A percentile compares a stretch with the other conserved stretches of the same genome.
Conservation (phyloP, 2,888 invertebrate species). For the Yponomeuta sedellus region DNA sequence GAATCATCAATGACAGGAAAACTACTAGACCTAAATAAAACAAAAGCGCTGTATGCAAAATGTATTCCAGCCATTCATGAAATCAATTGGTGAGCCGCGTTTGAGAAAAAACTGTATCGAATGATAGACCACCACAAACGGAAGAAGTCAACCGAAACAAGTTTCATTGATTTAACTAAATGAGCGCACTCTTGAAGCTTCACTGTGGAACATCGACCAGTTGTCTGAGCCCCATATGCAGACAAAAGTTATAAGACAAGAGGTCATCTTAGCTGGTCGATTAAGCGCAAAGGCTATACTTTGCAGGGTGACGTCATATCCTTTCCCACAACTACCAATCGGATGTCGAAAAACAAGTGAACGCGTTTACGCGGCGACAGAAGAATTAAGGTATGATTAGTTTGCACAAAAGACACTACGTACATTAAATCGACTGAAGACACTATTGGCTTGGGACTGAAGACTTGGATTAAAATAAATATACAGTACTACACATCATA, state of each 20-base stretch:
- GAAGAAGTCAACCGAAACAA: neutral
- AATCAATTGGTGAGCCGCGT: neutral
- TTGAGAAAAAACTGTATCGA: neutral
- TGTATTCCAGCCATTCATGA: neutral
- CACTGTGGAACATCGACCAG: neutral
- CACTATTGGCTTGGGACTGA: neutral
- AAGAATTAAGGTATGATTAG: neutral
- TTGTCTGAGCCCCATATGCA: neutral
- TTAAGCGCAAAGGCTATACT: conserved; percentile 4
- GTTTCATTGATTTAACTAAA: neutral
- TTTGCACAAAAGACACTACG: neutral
- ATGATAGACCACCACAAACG: neutral
- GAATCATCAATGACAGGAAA: neutral
- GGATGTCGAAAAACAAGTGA: conserved; percentile 8
- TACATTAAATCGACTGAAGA: neutral
- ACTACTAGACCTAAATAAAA: neutral
- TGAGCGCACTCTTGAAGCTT: neutral
- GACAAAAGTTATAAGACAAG: neutral
- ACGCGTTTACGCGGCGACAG: conserved; percentile 7
- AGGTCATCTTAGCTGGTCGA: neutral
- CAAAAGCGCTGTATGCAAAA: neutral
- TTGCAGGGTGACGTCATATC: neutral
- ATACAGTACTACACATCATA: too few relatives aligned
- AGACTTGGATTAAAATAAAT: too few relatives aligned
- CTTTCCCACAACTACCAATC: conserved; percentile 7